phyloP scores from a whole-genome alignment of 2,113 vertebrate species.

The Pelecanus crispus region DNA sequence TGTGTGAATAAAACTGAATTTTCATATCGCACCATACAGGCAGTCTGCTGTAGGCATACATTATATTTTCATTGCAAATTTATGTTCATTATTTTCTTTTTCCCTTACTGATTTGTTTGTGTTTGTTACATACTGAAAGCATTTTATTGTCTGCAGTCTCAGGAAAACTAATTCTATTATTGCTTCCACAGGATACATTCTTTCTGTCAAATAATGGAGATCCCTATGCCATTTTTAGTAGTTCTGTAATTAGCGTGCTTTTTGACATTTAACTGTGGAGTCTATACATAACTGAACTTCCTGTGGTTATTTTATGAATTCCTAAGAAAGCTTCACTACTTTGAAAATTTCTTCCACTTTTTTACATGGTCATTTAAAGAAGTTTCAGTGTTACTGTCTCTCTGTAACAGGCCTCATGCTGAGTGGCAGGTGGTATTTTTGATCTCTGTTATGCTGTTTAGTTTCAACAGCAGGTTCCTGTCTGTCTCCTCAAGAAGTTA shows the following conservation, averaged over 20 bases:
- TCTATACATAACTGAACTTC: neutral
- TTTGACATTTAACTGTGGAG: neutral
- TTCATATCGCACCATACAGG: neutral
- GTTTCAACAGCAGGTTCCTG: neutral
- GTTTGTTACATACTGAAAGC: neutral
- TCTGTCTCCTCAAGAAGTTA: neutral
- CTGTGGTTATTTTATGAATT: neutral
- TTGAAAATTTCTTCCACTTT: neutral
- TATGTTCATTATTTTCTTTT: neutral
- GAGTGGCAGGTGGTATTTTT: neutral
- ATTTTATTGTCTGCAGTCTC: neutral
- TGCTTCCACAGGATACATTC: neutral
- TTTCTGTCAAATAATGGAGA: neutral
- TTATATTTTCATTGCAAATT: neutral
- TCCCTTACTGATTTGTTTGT: neutral
- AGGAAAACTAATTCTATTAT: neutral
- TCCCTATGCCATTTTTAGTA: neutral
- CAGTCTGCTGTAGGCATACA: neutral
- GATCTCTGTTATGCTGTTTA: neutral
- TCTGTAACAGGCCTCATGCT: neutral
- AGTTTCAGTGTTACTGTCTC: neutral
- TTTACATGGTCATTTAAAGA: neutral
- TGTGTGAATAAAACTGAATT: neutral
- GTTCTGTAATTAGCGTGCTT: neutral
- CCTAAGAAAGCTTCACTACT: neutral